Base-by-base conservation (phyloP, 1,140 invertebrate genomes). In the Amphibalanus amphitrite region DNA sequence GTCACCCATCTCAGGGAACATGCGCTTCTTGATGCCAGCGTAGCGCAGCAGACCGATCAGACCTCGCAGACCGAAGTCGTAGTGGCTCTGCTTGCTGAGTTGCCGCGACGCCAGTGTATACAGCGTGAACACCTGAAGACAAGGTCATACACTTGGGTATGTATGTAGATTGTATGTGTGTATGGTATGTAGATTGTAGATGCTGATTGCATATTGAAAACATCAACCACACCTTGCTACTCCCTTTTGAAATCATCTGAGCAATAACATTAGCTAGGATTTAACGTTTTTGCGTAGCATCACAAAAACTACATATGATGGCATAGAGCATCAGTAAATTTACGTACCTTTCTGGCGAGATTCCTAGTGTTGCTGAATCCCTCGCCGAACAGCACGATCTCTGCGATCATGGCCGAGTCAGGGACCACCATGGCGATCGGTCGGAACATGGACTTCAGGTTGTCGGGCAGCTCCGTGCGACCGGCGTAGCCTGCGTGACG, bases 391-490 rank as follows among this genome's bases (percentile, higher is more conserved):
- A 97, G 79, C 68, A 91, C 90, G 74, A 96, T 96, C 82, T 97
- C 94, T 0, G 93, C 91, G 77, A 97, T 97, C 20, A 97, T 79
- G 13, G 91, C 91, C 80, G 95, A 96, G 81, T 97, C 93, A 0
- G 95, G 95, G 28, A 97, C 93, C 93, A 97, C 97, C 94, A 98
- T 97, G 33, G 94, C 93, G 25, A 98, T 93, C 3, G 93, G 90
- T 74, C 95, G 86, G 84, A 98, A 97, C 10, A 97, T 79, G 0
- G 92, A 92, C 82, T 95, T 96, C n/a, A 96, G 82, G 83, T 97
- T 97, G 80, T 97, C 93, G 0, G 93, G 94, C 29, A 96, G 81
- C 79, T 96, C 92, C 0, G 90, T 90, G 74, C 93, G 83, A 0
- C 93, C 92, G 29, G 93, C 92, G 79, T 96, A 95, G 71, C 92